phyloP scores from a whole-genome alignment of 2,888 invertebrate species.

The Caenorhabditis uteleia region DNA sequence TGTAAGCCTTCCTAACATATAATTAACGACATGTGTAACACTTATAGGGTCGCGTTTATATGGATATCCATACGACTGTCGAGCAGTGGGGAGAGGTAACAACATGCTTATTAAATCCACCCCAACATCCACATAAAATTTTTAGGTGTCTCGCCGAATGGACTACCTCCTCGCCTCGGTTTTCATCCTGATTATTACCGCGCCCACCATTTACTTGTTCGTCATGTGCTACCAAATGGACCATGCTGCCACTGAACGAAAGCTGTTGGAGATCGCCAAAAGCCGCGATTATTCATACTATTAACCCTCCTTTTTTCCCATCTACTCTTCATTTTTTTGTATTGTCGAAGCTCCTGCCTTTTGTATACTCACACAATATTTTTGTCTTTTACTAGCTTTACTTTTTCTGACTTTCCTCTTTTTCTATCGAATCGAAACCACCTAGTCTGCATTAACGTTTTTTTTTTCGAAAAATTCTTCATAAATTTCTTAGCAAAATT shows the following conservation, averaged over 20 bases:
- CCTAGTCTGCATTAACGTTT: no score
- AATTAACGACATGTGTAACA: neutral
- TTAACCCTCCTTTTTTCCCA: no score
- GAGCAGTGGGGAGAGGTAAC: conserved; percentile 52
- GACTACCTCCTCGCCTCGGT: conserved; percentile 45
- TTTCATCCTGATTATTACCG: conserved; percentile 49
- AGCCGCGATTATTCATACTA: conserved; percentile 26
- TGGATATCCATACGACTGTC: conserved; percentile 41
- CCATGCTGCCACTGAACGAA: conserved; percentile 12
- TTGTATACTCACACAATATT: neutral
- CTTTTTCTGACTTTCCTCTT: no score
- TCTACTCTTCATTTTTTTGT: neutral
- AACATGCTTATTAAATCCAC: no score
- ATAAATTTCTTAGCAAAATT: no score
- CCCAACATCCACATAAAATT: no score
- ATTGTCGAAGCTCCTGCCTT: neutral
- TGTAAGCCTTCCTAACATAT: conserved; percentile 8
- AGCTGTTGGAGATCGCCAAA: conserved; percentile 24
- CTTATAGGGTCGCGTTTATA: conserved; percentile 24
- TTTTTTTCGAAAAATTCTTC: no score
- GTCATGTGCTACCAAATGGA: conserved; percentile 37
- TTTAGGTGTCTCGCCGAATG: conserved; percentile 51
- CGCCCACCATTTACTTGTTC: conserved; percentile 51
- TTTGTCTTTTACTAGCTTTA: no score
- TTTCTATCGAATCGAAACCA: no score